Evolutionary conservation across 2,797 vertebrate genomes (phyloP).

Genomic region (Sebastes miniatus): DNA sequence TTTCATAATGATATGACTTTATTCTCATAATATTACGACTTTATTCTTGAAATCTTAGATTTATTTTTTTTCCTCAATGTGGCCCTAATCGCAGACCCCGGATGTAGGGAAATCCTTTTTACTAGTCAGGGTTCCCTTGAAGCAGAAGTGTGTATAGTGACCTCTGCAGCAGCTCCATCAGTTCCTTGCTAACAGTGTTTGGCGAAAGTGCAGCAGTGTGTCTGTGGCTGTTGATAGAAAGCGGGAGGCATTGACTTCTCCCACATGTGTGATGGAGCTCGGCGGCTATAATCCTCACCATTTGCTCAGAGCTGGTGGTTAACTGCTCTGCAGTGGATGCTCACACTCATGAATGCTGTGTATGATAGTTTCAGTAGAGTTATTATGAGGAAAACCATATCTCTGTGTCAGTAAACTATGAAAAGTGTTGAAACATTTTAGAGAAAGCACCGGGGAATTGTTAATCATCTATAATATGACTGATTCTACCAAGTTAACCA

Average conservation of each 20-base stretch:
- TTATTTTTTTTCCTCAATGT: no score
- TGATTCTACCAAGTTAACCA: background rate
- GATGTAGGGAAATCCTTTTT: background rate
- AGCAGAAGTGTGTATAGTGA: background rate
- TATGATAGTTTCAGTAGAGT: background rate
- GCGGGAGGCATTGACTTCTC: background rate
- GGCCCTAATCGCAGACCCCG: no score
- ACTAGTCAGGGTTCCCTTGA: background rate
- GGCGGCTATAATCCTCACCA: background rate
- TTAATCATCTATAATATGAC: background rate
- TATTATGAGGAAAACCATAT: background rate
- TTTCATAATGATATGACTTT: no score
- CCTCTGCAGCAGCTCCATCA: conserved; percentile 6
- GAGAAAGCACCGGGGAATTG: background rate
- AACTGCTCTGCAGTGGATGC: conserved; percentile 7
- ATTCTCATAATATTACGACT: no score
- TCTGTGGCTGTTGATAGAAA: background rate
- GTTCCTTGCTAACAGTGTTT: background rate
- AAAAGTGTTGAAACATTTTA: background rate
- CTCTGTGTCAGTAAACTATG: background rate
- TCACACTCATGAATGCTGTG: conserved; percentile 9
- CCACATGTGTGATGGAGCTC: background rate
- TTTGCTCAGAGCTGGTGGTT: conserved; percentile 29
- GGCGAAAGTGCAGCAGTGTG: background rate
- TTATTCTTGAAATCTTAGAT: no score